Evolutionary conservation across 2,113 vertebrate species (phyloP).

Genomic region (Thryonomys swinderianus): DNA sequence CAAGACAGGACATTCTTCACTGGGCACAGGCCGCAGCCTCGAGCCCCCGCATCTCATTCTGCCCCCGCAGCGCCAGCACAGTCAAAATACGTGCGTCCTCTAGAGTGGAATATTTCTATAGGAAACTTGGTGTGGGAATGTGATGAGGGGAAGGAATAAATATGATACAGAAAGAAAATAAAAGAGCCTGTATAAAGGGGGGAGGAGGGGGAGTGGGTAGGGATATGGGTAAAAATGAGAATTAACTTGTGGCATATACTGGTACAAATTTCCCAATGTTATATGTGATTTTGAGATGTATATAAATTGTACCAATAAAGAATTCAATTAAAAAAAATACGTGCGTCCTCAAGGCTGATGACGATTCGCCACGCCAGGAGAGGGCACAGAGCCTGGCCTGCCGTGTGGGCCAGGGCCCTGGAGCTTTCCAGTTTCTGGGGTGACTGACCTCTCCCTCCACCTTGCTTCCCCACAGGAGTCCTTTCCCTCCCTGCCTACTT

Average conservation of each 20-base stretch:
- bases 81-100: neutral
- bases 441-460: neutral
- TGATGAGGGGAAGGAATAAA: too few species aligned
- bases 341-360: neutral
- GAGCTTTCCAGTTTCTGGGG: neutral
- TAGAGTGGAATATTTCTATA: too few species aligned
- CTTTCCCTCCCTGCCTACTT: slow-evolving; percentile 97
- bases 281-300: too few species aligned
- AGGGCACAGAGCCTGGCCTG: neutral
- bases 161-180: too few species aligned
- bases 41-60: rapidly evolving
- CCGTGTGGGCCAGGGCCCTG: neutral
- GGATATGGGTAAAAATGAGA: too few species aligned
- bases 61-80: neutral
- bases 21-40: neutral
- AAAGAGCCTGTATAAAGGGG: too few species aligned
- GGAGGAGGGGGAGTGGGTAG: too few species aligned
- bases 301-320: too few species aligned
- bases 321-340: too few species aligned
- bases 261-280: too few species aligned
- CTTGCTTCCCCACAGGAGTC: slow-evolving; percentile 89
- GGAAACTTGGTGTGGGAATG: too few species aligned
- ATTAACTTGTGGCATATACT: too few species aligned
- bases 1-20: neutral
- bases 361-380: neutral